Evolutionary conservation across 1,140 invertebrate genomes (phyloP).

Genomic region (Tribolium madens): DNA sequence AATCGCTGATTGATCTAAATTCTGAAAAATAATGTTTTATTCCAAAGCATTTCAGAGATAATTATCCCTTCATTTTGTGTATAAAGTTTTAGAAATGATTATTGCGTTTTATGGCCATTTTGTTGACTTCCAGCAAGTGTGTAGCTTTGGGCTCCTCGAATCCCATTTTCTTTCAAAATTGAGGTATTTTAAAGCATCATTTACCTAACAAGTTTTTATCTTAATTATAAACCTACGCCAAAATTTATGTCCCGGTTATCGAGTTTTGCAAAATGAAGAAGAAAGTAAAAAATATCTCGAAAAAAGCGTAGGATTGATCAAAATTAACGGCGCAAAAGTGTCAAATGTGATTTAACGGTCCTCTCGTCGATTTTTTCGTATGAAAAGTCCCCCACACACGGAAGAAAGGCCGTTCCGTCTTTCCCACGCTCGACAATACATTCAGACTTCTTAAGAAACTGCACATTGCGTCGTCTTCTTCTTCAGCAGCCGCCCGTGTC

Average conservation of each 20-base stretch:
- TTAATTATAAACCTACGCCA: too few species aligned
- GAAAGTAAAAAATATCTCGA: too few species aligned
- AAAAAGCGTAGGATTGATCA: too few species aligned
- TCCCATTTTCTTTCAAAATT: too few species aligned
- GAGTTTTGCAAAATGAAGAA: too few species aligned
- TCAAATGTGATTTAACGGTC: not conserved
- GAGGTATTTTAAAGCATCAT: too few species aligned
- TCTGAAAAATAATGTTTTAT: not conserved
- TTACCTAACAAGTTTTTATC: too few species aligned
- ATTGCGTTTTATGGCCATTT: not conserved
- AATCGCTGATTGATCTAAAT: not conserved
- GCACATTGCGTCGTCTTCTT: constrained; percentile 45
- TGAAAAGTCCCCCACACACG: constrained; percentile 5
- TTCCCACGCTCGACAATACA: constrained; percentile 37
- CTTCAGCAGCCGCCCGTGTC: constrained; percentile 18
- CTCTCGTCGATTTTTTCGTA: not conserved
- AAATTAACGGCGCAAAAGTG: not conserved
- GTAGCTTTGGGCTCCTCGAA: not conserved
- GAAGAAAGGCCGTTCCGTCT: constrained; percentile 35
- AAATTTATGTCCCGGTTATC: too few species aligned
- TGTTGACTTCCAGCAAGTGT: not conserved
- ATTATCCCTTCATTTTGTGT: too few species aligned
- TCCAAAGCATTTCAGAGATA: not conserved
- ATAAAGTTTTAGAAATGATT: not conserved
- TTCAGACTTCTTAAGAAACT: constrained; percentile 40